phyloP scores from a whole-genome alignment of 2,888 invertebrate species.

The Drosophila meridiana region DNA sequence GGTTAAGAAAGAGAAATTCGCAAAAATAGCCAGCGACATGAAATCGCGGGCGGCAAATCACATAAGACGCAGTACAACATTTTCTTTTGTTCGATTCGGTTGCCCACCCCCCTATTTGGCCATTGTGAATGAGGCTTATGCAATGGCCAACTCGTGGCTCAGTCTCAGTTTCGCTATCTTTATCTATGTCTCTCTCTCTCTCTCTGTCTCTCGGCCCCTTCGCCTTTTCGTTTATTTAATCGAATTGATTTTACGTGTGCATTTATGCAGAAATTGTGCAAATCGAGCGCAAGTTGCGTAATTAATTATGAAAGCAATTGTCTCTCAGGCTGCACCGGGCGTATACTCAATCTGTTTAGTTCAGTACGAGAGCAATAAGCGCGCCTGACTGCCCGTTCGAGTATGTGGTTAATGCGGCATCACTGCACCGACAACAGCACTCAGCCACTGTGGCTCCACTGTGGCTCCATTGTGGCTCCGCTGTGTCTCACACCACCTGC shows the following conservation, averaged over 20 bases:
- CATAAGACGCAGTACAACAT: constrained; percentile 2
- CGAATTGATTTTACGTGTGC: constrained; percentile 51
- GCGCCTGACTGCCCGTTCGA: constrained; percentile 1
- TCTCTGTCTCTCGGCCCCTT: not conserved
- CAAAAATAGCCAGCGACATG: not conserved
- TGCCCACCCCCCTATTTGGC: not conserved
- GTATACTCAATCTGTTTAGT: constrained; percentile 45
- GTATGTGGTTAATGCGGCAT: constrained; percentile 17
- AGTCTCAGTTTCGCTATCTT: not conserved
- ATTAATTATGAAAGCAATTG: constrained; percentile 61
- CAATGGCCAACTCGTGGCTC: constrained; percentile 5
- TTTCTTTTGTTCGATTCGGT: constrained; percentile 8
- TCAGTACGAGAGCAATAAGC: not conserved
- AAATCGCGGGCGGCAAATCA: constrained; percentile 1
- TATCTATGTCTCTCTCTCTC: not conserved
- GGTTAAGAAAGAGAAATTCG: not conserved
- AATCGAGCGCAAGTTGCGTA: constrained; percentile 42
- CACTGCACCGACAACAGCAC: constrained; percentile 14
- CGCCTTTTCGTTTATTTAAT: not conserved
- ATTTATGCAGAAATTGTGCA: constrained; percentile 54
- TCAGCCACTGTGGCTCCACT: constrained; percentile 4
- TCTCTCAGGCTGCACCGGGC: constrained; percentile 14
- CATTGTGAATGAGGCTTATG: constrained; percentile 29
- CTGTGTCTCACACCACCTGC: not conserved
- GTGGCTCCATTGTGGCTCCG: not conserved